A percentile compares a stretch with the other conserved stretches of the same genome.
Conservation (phyloP, 2,888 invertebrate genomes). For the Lamellibrachia columna region DNA sequence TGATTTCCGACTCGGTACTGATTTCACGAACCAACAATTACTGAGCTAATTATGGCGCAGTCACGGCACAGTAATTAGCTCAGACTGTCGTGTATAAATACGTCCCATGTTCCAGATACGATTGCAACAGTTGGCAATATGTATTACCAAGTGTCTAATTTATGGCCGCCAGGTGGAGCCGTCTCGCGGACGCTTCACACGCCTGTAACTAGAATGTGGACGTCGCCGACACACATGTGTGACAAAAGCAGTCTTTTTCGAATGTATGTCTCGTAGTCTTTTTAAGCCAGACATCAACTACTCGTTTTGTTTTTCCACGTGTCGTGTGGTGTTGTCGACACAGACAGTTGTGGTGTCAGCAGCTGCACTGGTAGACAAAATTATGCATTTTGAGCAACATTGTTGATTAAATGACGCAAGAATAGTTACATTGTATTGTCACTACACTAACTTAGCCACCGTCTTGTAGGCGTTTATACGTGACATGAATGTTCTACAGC, state of each 20-base stretch:
- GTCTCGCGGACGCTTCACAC: neutral
- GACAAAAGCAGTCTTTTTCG: neutral
- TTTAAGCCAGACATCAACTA: neutral
- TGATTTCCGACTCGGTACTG: neutral
- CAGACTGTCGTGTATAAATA: neutral
- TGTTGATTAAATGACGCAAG: neutral
- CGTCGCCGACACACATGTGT: neutral
- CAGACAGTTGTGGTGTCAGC: neutral
- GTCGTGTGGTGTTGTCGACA: neutral
- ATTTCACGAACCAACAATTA: neutral
- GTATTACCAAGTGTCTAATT: neutral
- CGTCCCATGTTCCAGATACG: neutral
- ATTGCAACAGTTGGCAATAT: neutral
- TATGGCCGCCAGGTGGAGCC: neutral
- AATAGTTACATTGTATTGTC: neutral
- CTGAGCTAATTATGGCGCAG: neutral
- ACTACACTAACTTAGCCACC: neutral
- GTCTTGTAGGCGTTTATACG: neutral
- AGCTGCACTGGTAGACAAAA: neutral
- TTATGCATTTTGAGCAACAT: neutral
- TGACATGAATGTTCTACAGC: no score
- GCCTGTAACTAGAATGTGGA: neutral
- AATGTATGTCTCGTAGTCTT: neutral
- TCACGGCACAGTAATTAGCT: neutral
- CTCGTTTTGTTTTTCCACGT: neutral